phyloP scores from a whole-genome alignment of 2,797 vertebrate genomes.

The Cephalopachus bancanus region DNA sequence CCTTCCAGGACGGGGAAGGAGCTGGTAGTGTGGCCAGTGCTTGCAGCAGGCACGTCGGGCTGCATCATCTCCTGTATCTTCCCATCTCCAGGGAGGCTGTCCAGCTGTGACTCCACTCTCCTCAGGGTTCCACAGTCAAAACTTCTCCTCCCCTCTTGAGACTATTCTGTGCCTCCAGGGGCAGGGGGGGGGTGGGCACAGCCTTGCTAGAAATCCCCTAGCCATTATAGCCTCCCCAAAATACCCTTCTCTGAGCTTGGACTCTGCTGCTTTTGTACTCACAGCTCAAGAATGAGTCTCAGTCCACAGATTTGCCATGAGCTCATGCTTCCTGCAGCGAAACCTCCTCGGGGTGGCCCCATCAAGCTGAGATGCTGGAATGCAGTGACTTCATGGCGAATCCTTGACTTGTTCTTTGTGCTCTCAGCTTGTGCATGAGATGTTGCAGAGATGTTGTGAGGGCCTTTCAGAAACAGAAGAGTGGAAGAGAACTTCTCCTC shows the following conservation, averaged over 20 bases:
- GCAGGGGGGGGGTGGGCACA: not conserved
- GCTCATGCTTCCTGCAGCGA: constrained; percentile 84
- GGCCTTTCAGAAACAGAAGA: constrained; percentile 55
- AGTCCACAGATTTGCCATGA: constrained; percentile 82
- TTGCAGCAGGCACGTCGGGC: not conserved
- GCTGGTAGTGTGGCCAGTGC: not conserved
- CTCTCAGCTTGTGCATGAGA: not conserved
- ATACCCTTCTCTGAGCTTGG: constrained; percentile 36
- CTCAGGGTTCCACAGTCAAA: not conserved
- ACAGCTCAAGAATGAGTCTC: constrained; percentile 81
- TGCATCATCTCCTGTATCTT: not conserved
- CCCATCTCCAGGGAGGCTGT: not conserved
- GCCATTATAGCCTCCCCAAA: constrained; percentile 51
- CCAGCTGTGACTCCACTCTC: not conserved
- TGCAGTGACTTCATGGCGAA: constrained; percentile 74
- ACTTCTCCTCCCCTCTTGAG: not conserved
- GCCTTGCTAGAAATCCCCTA: not conserved
- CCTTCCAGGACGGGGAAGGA: not conserved
- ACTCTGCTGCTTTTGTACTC: constrained; percentile 52
- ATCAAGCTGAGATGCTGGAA: constrained; percentile 52
- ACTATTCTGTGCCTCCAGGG: constrained; percentile 27
- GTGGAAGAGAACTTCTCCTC: not conserved
- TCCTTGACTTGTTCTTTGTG: constrained; percentile 76
- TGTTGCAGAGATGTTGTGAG: constrained; percentile 16
- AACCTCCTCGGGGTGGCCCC: constrained; percentile 56